Evolutionary conservation across 2,888 invertebrate species (phyloP).

Genomic region (Hyposoter dolosus): DNA sequence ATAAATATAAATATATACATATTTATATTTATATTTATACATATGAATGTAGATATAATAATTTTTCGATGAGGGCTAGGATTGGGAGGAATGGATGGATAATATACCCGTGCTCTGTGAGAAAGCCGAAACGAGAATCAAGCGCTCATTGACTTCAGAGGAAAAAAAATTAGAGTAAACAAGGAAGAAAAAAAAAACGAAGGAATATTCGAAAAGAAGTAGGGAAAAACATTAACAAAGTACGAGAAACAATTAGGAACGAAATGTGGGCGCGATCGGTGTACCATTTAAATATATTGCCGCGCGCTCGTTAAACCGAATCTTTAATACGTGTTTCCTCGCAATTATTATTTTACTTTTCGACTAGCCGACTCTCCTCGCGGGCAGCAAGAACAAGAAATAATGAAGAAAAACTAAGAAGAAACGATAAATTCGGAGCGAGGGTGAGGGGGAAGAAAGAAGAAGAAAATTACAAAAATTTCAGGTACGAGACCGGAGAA

Average conservation of each 20-base stretch:
- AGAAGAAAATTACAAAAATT: constrained; percentile 32
- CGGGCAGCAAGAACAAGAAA: constrained; percentile 56
- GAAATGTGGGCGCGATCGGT: constrained; percentile 61
- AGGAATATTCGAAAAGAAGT: constrained; percentile 7
- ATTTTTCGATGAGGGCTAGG: constrained; percentile 33
- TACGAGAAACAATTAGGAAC: constrained; percentile 66
- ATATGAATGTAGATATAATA: constrained; percentile 27
- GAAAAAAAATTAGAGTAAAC: constrained; percentile 14
- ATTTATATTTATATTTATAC: constrained; percentile 37
- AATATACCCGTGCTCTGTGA: constrained; percentile 48
- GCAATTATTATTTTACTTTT: constrained; percentile 53
- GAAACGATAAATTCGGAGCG: constrained; percentile 31
- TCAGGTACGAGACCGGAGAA: constrained; percentile 72
- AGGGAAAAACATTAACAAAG: constrained; percentile 26
- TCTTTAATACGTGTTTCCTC: constrained; percentile 66
- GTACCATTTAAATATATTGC: constrained; percentile 26
- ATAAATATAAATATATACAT: constrained; percentile 8
- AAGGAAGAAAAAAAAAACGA: constrained; percentile 11
- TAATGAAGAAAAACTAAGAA: constrained; percentile 12
- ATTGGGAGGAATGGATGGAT: constrained; percentile 33
- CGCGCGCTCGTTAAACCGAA: constrained; percentile 56
- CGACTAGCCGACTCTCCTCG: constrained; percentile 69
- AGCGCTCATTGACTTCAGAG: constrained; percentile 47
- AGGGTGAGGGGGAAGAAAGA: neutral
- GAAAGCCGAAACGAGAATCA: constrained; percentile 38